Evolutionary conservation across 2,888 invertebrate genomes (phyloP).

Genomic region (Heliconius cydno): DNA sequence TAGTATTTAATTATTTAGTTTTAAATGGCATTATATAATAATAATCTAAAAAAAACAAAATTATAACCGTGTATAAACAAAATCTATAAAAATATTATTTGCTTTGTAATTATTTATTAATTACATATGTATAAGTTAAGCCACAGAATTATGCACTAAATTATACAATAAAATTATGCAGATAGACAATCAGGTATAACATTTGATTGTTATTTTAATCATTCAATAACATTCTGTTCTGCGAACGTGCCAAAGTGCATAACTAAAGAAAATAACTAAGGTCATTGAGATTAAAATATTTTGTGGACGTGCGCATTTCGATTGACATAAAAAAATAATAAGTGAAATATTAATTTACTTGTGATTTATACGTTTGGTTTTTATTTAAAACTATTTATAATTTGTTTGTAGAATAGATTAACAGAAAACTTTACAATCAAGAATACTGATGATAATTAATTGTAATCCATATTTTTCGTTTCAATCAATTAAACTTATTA

Average conservation of each 20-base stretch:
- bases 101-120: background rate
- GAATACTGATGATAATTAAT: background rate
- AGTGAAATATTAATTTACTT: background rate
- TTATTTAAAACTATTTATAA: background rate
- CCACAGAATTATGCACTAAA: background rate
- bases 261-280: conserved; percentile 14
- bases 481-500: background rate
- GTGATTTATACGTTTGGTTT: background rate
- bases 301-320: conserved; percentile 16
- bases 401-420: background rate
- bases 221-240: conserved; percentile 20
- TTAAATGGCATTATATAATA: background rate
- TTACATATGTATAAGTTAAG: background rate
- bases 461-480: background rate
- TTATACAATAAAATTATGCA: conserved; percentile 12
- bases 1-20: background rate
- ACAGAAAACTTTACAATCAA: background rate
- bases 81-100: too few relatives aligned
- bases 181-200: conserved; percentile 8
- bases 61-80: too few relatives aligned
- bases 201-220: conserved; percentile 30
- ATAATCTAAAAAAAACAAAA: too few relatives aligned
- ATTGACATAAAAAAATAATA: background rate
- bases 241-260: conserved; percentile 29
- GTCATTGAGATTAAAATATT: conserved; percentile 17